These are phyloP conservation scores for Artibeus jamaicensis DNA, from an alignment of 2,797 vertebrate species.

Conservation along the genomic window DNA sequence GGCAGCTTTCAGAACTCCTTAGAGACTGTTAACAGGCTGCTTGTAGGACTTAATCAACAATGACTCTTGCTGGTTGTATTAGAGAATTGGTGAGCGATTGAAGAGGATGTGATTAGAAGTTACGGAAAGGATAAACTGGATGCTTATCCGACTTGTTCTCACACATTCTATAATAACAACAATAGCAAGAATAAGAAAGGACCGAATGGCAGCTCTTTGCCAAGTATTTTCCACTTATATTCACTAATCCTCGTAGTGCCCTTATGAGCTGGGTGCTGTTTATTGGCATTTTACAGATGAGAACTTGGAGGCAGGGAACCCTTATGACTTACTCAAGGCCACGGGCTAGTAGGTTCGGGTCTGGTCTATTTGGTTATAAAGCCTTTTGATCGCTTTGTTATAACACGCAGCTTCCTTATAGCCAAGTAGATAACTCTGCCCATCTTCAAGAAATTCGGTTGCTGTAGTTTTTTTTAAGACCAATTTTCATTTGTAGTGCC, in stretches of 20 bases:
- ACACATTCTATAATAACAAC: background rate
- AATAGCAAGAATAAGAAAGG: background rate
- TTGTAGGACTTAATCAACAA: background rate
- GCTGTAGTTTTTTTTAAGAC: background rate
- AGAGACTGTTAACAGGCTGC: background rate
- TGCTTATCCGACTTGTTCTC: background rate
- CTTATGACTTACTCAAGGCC: background rate
- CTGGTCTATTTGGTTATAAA: background rate
- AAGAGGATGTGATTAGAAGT: background rate
- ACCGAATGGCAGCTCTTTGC: background rate
- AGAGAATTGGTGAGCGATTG: background rate
- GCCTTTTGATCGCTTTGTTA: background rate
- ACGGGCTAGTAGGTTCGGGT: background rate
- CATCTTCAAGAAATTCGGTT: background rate
- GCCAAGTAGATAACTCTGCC: background rate
- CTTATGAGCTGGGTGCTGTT: background rate
- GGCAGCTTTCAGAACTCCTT: background rate
- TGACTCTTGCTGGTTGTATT: background rate
- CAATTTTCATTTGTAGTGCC: background rate
- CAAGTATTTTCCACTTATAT: background rate
- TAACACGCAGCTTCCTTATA: accelerated
- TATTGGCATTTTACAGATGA: background rate
- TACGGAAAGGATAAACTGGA: background rate
- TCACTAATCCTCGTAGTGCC: background rate
- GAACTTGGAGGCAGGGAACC: background rate